Base-by-base conservation (phyloP, 2,888 invertebrate genomes). In the Meiosimyza platycephala region DNA sequence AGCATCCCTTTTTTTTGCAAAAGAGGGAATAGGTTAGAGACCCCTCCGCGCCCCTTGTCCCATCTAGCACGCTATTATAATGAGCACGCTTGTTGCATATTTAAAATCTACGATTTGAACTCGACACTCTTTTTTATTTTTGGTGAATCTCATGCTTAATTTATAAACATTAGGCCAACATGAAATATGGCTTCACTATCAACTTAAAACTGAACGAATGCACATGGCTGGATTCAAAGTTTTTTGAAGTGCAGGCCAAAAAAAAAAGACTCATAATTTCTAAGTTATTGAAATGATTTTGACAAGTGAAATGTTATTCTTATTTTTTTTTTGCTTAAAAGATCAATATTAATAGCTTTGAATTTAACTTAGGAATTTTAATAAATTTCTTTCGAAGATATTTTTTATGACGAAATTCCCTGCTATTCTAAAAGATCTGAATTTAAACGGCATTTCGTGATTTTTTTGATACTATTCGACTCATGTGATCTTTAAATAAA, bases 111-210 rank as follows among this genome's bases (percentile, higher is more conserved):
- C 59, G 57, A 59, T 48, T 63, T 64, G 51, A 64, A 51, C 64
- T 52, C 64, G 22, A 22, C 64, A 64, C 22, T 40, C 9, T 9
- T 40, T 40, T 40, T 40, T 9, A 9, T 6, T 6, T 40, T 40
- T 16, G 64, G n/a, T 47, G 67, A 76, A 74, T 72, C 76, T 77
- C 76, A 75, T 77, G 77, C 73, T 76, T 77, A 76, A 77, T 77
- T 77, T 76, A 76, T 76, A 77, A 77, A 76, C 75, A 76, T 76
- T 76, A 77, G 68, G 75, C 59, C 74, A 72, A 71, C 63, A 73
- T 70, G 65, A 51, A 59, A 72, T 69, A 72, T 74, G 75, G 75
- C 76, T 78, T 75, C 72, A 13, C 47, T 40, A 4, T 60, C 13
- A 76, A 72, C 70, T 78, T 79, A 80, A 55, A 55, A 55, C 54